Percentiles rank a stretch among this genome's conserved stretches.
Conservation (phyloP, 1,140 invertebrate species). For the Drepana arcuata region DNA sequence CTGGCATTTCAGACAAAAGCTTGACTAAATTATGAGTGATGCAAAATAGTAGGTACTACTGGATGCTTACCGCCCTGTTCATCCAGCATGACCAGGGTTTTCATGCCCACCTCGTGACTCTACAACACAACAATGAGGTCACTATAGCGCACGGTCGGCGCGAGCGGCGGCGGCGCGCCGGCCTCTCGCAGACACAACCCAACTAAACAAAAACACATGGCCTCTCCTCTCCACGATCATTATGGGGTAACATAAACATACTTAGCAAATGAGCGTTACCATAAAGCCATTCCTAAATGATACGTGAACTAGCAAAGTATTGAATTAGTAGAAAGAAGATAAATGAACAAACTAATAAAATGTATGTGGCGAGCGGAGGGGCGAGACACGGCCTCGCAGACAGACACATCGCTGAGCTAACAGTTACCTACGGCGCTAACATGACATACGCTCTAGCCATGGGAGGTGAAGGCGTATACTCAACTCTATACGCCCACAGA, state of each 20-base stretch:
- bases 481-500: slow-evolving; percentile 63
- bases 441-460: slow-evolving; percentile 61
- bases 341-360: slow-evolving; percentile 56
- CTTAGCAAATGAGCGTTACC: slow-evolving; percentile 55
- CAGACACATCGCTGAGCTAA: slow-evolving; percentile 63
- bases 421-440: slow-evolving; percentile 66
- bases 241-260: slow-evolving; percentile 36
- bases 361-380: no score
- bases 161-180: slow-evolving; percentile 19
- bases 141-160: slow-evolving; percentile 64
- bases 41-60: slow-evolving; percentile 61
- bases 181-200: slow-evolving; percentile 36
- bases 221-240: slow-evolving; percentile 31
- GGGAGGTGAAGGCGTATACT: slow-evolving; percentile 64
- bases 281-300: slow-evolving; percentile 64
- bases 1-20: slow-evolving; percentile 61
- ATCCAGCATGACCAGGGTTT: slow-evolving; percentile 95
- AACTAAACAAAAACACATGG: slow-evolving; percentile 62
- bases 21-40: slow-evolving; percentile 63
- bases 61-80: slow-evolving; percentile 94
- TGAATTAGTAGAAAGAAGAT: slow-evolving; percentile 39
- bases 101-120: slow-evolving; percentile 95
- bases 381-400: slow-evolving; percentile 49
- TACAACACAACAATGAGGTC: slow-evolving; percentile 80
- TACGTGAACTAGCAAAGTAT: slow-evolving; percentile 57